phyloP scores from a whole-genome alignment of 2,888 invertebrate genomes.

The Drosophila pegasa region DNA sequence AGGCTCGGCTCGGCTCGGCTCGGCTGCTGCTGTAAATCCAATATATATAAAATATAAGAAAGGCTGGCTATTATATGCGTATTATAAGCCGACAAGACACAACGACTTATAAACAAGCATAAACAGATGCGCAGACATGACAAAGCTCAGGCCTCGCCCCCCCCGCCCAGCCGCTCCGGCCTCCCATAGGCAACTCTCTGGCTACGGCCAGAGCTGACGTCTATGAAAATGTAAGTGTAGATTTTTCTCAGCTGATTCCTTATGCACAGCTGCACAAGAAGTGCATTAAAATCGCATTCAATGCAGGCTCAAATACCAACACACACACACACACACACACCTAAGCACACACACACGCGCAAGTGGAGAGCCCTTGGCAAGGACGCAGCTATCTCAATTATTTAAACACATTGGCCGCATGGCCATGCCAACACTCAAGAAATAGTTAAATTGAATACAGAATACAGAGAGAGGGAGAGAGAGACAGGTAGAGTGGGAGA shows the following conservation, averaged over 20 bases:
- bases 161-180: background rate
- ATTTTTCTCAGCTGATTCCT: slow-evolving; percentile 55
- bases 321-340: slow-evolving; percentile 14
- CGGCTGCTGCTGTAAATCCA: slow-evolving; percentile 39
- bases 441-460: slow-evolving; percentile 31
- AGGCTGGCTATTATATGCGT: slow-evolving; percentile 33
- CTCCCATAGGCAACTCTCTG: background rate
- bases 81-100: slow-evolving; percentile 31
- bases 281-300: slow-evolving; percentile 66
- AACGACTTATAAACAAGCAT: slow-evolving; percentile 26
- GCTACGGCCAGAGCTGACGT: slow-evolving; percentile 10
- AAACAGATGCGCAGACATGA: slow-evolving; percentile 25
- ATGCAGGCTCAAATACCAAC: slow-evolving; percentile 24
- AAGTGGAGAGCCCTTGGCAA: slow-evolving; percentile 33
- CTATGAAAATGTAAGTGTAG: slow-evolving; percentile 37
- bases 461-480: background rate
- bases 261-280: slow-evolving; percentile 64
- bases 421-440: slow-evolving; percentile 31
- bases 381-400: slow-evolving; percentile 57
- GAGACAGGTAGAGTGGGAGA: background rate
- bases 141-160: background rate
- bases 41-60: slow-evolving; percentile 34
- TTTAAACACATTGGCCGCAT: slow-evolving; percentile 56
- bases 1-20: background rate
- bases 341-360: background rate